Base-by-base conservation (phyloP, 2,113 vertebrate genomes). In the Oryzias woworae region DNA sequence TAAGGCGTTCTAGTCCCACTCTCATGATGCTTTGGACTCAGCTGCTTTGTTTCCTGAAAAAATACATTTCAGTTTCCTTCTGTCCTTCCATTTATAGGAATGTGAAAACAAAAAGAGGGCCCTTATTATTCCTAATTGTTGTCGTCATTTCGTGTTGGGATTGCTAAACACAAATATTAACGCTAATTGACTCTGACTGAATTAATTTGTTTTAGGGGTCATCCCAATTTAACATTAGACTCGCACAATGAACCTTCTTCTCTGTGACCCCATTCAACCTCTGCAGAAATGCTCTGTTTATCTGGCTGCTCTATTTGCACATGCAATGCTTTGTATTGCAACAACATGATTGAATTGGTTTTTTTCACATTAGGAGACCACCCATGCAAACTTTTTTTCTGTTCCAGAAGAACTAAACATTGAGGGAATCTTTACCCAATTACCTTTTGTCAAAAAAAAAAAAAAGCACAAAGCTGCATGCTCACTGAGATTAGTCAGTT, bases 241-340 rank as follows among this genome's bases (percentile, higher is more conserved):
- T 66, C 41, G 53, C 78, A 73, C 61, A 64, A 18, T 66, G 67
- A 71, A 71, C 73, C 59, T 49, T 75, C 43, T 1, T 81, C 42
- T 76, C 42, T 20, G 26, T 85, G 82, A 79, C 84, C 87, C 78
- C 53, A 77, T 80, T 76, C 57, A 80, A 84, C 74, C 71, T 73
- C 67, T 22, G 41, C 26, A 31, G 14, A 48, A 5, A 52, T 62
- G 62, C 75, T 80, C 63, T 31, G 69, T 69, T 76, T 73, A 20
- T 66, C 16, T 62, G n/a, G 67, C 18, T 50, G 67, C 49, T 55
- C 46, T 17, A 52, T 69, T 66, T 55, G 51, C 72, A 66, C 52
- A 51, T 83, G 62, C 69, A 57, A 43, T 43, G 71, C 62, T 71
- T 64, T 80, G 67, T 78, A 71, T 83, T 63, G 61, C 54, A 73